Evolutionary conservation across 2,797 vertebrate species (phyloP), one percentile per base, ranked within the genome.

Genomic region (Simalia tracyae): DNA sequence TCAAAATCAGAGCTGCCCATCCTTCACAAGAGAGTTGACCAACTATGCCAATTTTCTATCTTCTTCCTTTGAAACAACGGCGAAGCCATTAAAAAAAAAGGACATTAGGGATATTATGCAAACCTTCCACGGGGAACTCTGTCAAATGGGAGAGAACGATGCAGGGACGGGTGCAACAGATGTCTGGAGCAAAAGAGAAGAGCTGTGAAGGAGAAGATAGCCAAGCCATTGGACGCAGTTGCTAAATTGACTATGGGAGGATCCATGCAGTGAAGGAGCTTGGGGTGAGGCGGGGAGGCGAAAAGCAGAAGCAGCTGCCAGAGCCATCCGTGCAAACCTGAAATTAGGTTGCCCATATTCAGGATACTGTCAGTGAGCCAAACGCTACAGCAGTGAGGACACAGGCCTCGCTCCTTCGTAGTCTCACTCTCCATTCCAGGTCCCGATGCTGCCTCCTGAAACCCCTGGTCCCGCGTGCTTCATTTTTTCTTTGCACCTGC

Each of bases 401-500:
- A 46, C 19, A 72, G 12, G 19, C 36, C 12, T 46, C 22, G 22
- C 31, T 50, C 15, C 5, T 22, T 12, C 59, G 2, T 2, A 19
- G 3, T 36, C 9, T 11, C 42, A 60, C 84, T 87, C 84, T 87
- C 57, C 57, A 59, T 59, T 92, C 17, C 86, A 90, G 36, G 90
- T 94, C 89, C 57, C 22, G 57, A 17, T 36, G 46, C 46, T 31
- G 22, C 2, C 17, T 76, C 64, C 9, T n/a, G 6, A 26, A 50
- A 88, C 31, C 2, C 4, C 1, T 2, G 0, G 17, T 14, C 4
- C 31, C 56, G 14, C 36, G 15, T 59, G 61, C 14, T 36, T 86
- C 7, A 0, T 57, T n/a, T 19, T 54, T 1, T 1, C 0, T n/a
- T 10, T 5, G 14, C 2, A n/a, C 36, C 63, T 28, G 64, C 54